Evolutionary conservation across 1,140 invertebrate genomes (phyloP).

Genomic region (Temnothorax nylanderi): DNA sequence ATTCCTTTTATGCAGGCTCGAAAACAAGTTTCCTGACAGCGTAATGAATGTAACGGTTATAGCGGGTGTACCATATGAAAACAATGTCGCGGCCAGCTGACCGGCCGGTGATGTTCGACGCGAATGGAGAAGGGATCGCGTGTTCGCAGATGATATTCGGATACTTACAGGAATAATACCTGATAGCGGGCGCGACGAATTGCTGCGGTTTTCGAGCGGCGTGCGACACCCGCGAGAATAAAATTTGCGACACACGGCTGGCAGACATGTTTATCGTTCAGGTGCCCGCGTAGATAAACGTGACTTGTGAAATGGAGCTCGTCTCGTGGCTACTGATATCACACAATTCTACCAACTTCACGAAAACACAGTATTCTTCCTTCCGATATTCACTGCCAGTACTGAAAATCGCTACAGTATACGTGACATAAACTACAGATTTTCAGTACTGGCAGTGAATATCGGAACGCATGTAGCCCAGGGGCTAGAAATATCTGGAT

Average conservation of each 20-base stretch:
- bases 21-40: constrained; percentile 3
- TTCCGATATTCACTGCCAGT: too few species aligned
- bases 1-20: neutral
- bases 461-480: too few species aligned
- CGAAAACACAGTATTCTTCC: neutral
- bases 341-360: constrained; percentile 12
- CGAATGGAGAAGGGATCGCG: neutral
- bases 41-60: neutral
- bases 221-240: constrained; percentile 62
- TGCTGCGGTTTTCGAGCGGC: constrained; percentile 58
- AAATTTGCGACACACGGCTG: constrained; percentile 61
- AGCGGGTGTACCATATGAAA: neutral
- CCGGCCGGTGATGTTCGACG: neutral
- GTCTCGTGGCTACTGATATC: neutral
- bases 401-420: too few species aligned
- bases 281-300: neutral
- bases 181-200: constrained; percentile 57
- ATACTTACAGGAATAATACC: constrained; percentile 77
- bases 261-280: constrained; percentile 66
- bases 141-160: neutral
- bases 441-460: too few species aligned
- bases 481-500: neutral
- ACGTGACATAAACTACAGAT: too few species aligned
- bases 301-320: neutral
- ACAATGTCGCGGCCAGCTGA: neutral